Conservation (phyloP, 2,113 vertebrate genomes). For the Zapus hudsonius region DNA sequence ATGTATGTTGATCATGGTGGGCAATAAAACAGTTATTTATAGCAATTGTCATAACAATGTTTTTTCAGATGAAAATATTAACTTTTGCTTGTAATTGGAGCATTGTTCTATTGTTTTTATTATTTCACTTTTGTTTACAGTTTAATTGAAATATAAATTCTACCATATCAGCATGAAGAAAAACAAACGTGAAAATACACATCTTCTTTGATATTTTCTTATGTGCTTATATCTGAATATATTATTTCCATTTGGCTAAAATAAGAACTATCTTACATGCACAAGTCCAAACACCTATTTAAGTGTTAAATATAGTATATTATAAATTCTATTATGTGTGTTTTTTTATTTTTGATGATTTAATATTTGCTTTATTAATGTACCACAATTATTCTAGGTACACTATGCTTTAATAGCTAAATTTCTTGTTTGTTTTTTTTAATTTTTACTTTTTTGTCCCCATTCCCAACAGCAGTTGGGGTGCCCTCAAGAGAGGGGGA, state of each 20-base stretch:
- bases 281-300: slow-evolving; percentile 49
- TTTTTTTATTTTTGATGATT: no score
- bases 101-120: slow-evolving; percentile 1
- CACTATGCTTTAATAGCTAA: no score
- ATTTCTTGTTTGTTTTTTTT: no score
- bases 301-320: neutral
- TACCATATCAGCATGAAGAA: slow-evolving; percentile 41
- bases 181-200: slow-evolving; percentile 59
- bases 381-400: no score
- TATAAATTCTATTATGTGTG: slow-evolving; percentile 63
- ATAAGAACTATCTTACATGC: slow-evolving; percentile 35
- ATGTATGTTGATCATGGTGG: neutral
- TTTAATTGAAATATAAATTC: slow-evolving; percentile 67
- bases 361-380: no score
- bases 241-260: slow-evolving; percentile 50
- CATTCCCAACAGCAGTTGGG: no score
- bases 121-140: slow-evolving; percentile 49
- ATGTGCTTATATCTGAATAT: slow-evolving; percentile 52
- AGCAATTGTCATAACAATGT: neutral
- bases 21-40: neutral
- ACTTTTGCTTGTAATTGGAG: slow-evolving; percentile 31
- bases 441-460: no score
- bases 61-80: neutral
- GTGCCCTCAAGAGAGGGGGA: no score
- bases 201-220: slow-evolving; percentile 24